A percentile compares a stretch with the other conserved stretches of the same genome.
These are phyloP conservation scores for Rotaria socialis DNA, from an alignment of 2,888 invertebrate species.

Conservation along the genomic window DNA sequence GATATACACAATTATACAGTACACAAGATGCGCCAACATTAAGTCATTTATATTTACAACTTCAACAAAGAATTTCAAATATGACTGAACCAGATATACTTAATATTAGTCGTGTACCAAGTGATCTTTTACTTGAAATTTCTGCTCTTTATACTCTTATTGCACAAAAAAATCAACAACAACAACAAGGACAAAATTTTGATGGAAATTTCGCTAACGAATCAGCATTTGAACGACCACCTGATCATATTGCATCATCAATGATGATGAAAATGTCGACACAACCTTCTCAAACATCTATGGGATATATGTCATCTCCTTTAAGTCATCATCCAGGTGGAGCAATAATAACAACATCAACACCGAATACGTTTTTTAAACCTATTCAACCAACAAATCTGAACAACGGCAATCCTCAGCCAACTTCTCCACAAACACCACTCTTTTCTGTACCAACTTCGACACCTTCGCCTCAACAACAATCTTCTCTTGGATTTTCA, in stretches of 20 bases:
- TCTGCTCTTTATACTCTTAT: background rate
- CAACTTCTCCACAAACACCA: background rate
- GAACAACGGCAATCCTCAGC: background rate
- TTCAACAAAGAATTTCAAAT: slow-evolving; percentile 23
- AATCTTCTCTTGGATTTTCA: background rate
- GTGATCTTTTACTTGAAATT: slow-evolving; percentile 25
- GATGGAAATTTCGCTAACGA: background rate
- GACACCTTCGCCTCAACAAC: background rate
- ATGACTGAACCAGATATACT: slow-evolving; percentile 29
- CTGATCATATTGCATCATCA: background rate
- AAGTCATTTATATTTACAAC: slow-evolving; percentile 34
- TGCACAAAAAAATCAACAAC: slow-evolving; percentile 32
- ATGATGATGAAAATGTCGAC: slow-evolving; percentile 12
- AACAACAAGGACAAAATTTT: background rate
- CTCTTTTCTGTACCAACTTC: background rate
- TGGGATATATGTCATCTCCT: background rate
- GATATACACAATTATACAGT: slow-evolving; percentile 18
- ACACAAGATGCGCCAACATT: slow-evolving; percentile 27
- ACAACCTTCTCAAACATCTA: background rate
- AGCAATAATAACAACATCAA: background rate
- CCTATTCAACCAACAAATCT: background rate
- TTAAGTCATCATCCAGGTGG: background rate
- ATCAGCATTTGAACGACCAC: background rate
- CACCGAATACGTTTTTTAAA: background rate
- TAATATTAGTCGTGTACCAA: slow-evolving; percentile 1